These are phyloP conservation scores for Odontothrips loti DNA, from an alignment of 2,888 invertebrate genomes.

Conservation along the genomic window DNA sequence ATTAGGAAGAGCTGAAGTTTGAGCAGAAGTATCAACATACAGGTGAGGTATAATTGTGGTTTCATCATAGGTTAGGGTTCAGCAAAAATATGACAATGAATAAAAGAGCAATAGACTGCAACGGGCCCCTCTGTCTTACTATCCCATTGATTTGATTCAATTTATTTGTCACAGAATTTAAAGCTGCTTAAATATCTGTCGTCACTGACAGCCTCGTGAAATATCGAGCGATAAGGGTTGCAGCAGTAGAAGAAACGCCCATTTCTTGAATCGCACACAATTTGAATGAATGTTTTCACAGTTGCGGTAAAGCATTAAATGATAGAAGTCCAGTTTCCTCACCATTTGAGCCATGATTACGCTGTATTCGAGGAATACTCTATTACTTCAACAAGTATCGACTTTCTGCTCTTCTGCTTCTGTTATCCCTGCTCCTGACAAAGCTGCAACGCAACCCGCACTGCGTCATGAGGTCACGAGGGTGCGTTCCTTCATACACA, in stretches of 20 bases:
- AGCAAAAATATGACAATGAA: too few species aligned
- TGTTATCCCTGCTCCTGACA: neutral
- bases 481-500: neutral
- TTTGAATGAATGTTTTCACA: too few species aligned
- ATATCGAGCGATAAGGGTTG: neutral
- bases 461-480: neutral
- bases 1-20: too few species aligned
- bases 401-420: conserved; percentile 15
- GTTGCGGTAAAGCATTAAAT: neutral
- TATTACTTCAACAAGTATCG: conserved; percentile 8
- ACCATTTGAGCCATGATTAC: neutral
- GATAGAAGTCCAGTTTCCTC: neutral
- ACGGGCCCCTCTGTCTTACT: too few species aligned
- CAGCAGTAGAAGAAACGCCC: neutral
- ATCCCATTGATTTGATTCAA: too few species aligned
- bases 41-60: too few species aligned
- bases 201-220: neutral
- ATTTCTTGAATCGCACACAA: too few species aligned
- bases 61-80: too few species aligned
- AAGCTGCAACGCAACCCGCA: conserved; percentile 3
- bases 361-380: neutral
- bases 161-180: too few species aligned
- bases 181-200: too few species aligned
- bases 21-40: too few species aligned
- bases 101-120: too few species aligned